Conservation (phyloP, 1,140 invertebrate genomes). For the Lycorma delicatula region DNA sequence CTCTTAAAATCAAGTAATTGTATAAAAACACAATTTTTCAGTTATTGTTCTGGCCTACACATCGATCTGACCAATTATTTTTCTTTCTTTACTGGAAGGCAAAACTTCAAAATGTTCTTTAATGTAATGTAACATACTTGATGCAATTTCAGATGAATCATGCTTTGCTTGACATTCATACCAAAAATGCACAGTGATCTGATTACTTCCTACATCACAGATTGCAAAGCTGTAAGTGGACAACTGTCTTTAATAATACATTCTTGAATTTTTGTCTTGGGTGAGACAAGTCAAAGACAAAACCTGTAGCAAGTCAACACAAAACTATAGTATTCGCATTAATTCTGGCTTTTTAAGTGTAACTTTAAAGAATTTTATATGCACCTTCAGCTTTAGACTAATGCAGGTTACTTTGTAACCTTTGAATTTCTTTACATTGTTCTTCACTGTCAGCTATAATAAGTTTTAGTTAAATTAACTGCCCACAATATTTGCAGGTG, state of each 20-base stretch:
- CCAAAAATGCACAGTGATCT: constrained; percentile 15
- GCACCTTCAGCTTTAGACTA: not conserved
- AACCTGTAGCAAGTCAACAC: not conserved
- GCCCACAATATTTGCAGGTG: constrained; percentile 10
- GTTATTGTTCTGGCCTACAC: constrained; percentile 25
- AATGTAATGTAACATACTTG: constrained; percentile 19
- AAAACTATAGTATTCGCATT: not conserved
- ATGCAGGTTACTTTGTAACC: not conserved
- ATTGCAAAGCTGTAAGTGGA: constrained; percentile 15
- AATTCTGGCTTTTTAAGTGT: not conserved
- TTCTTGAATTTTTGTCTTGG: too few species aligned
- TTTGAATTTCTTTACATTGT: too few species aligned
- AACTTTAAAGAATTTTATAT: not conserved
- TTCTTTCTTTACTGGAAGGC: constrained; percentile 7
- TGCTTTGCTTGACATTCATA: constrained; percentile 17
- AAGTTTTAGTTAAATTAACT: not conserved
- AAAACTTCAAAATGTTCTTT: constrained; percentile 7
- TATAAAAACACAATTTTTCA: constrained; percentile 16
- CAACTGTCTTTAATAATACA: constrained; percentile 10
- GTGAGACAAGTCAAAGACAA: constrained; percentile 12
- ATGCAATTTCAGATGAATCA: constrained; percentile 19
- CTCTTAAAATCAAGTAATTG: constrained; percentile 6
- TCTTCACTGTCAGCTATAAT: too few species aligned
- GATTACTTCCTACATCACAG: constrained; percentile 13
- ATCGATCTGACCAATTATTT: constrained; percentile 23